Conservation (phyloP, 2,888 invertebrate species). For the Acholoe squamosa region DNA sequence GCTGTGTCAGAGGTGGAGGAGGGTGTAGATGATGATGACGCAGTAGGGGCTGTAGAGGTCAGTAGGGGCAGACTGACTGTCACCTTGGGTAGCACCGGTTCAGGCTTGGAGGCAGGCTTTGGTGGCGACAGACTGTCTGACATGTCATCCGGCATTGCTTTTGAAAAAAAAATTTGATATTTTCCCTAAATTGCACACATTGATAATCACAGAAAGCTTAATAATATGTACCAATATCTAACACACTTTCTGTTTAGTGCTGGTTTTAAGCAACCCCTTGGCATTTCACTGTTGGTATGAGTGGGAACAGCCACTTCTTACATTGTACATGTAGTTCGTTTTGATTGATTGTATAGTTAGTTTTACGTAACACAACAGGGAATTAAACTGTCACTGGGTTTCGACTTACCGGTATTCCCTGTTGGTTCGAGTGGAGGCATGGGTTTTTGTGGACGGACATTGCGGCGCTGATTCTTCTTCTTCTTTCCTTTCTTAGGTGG, state of each 20-base stretch:
- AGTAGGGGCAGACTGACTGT: background rate
- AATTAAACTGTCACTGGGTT: background rate
- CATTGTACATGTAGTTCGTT: no score
- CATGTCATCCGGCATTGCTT: constrained; percentile 30
- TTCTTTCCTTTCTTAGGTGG: constrained; percentile 85
- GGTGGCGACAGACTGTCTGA: constrained; percentile 34
- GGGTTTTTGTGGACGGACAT: constrained; percentile 81
- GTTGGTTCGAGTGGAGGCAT: constrained; percentile 73
- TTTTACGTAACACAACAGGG: background rate
- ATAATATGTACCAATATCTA: no score
- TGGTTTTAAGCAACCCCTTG: no score
- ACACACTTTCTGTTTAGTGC: no score
- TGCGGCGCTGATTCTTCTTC: constrained; percentile 85
- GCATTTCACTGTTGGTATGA: no score
- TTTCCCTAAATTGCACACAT: no score
- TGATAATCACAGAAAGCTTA: no score
- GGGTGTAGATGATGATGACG: background rate
- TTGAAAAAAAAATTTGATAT: background rate
- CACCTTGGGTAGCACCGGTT: background rate
- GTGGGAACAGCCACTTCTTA: no score
- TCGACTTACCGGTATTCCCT: constrained; percentile 70
- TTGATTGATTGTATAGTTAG: no score
- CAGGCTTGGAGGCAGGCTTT: constrained; percentile 11
- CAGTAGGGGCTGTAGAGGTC: background rate
- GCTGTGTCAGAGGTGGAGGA: background rate